Conservation (phyloP, 2,888 invertebrate species). For the Agrochola lychnidis region DNA sequence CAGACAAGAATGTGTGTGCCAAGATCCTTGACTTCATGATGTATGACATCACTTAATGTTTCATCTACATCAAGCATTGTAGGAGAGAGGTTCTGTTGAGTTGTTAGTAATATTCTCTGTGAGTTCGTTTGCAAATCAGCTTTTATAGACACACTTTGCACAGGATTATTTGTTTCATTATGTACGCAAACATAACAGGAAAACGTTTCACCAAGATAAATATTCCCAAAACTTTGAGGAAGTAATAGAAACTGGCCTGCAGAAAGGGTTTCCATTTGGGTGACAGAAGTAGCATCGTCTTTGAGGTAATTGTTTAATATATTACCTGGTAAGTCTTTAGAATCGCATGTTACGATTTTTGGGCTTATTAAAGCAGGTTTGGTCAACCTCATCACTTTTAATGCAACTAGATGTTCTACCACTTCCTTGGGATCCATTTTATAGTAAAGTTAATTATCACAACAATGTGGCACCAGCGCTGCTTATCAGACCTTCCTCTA, state of each 20-base stretch:
- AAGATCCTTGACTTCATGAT: conserved; percentile 99
- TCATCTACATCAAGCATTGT: conserved; percentile 93
- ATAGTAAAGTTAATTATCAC: background rate
- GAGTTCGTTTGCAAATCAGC: conserved; percentile 98
- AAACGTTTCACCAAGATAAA: conserved; percentile 99
- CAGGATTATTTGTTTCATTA: conserved; percentile 97
- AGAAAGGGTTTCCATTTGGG: conserved; percentile 95
- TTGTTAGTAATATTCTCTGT: conserved; percentile 95
- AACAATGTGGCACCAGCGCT: background rate
- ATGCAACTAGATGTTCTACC: conserved; percentile 91
- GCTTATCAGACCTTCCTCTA: background rate
- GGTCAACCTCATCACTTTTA: conserved; percentile 98
- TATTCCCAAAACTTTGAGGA: conserved; percentile 99
- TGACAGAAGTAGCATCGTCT: conserved; percentile 95
- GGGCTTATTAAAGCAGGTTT: conserved; percentile 96
- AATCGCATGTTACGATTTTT: conserved; percentile 95
- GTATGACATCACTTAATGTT: conserved; percentile 98
- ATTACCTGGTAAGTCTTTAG: conserved; percentile 95
- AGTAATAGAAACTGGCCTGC: conserved; percentile 97
- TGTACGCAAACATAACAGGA: conserved; percentile 99
- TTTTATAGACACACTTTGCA: conserved; percentile 96
- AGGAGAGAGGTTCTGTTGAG: conserved; percentile 92
- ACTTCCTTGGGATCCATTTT: conserved; percentile 91
- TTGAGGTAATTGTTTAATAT: conserved; percentile 94
- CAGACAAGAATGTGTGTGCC: conserved; percentile 99